phyloP scores from a whole-genome alignment of 1,140 invertebrate genomes.

The Ceratosolen solmsi region DNA sequence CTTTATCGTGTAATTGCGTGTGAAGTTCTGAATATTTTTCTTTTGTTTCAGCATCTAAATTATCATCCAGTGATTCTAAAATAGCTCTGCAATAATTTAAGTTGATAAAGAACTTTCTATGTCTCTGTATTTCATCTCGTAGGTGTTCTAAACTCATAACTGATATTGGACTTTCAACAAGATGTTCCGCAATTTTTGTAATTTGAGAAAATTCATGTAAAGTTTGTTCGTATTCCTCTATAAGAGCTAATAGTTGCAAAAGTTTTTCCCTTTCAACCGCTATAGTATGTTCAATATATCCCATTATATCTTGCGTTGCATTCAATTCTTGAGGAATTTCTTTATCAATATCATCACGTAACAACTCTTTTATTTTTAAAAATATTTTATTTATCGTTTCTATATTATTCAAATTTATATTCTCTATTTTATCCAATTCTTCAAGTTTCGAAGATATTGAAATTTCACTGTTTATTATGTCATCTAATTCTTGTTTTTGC shows the following conservation, averaged over 20 bases:
- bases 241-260: constrained; percentile 81
- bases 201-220: constrained; percentile 89
- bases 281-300: constrained; percentile 80
- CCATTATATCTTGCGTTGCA: constrained; percentile 77
- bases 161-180: constrained; percentile 83
- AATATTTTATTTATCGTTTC: constrained; percentile 74
- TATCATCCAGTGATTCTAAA: constrained; percentile 87
- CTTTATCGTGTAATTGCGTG: constrained; percentile 81
- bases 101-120: constrained; percentile 90
- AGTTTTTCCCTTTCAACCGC: constrained; percentile 82
- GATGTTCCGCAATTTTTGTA: constrained; percentile 84
- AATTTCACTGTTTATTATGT: constrained; percentile 76
- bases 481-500: constrained; percentile 74
- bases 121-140: constrained; percentile 90
- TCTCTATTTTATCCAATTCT: constrained; percentile 79
- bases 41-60: constrained; percentile 85
- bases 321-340: constrained; percentile 80
- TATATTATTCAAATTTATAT: constrained; percentile 74
- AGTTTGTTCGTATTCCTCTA: constrained; percentile 90
- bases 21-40: constrained; percentile 83
- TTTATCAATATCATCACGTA: constrained; percentile 78
- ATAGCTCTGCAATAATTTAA: constrained; percentile 88
- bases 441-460: constrained; percentile 78
- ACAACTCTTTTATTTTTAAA: constrained; percentile 73
- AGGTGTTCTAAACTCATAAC: constrained; percentile 83